Evolutionary conservation across 2,113 vertebrate species (phyloP), one percentile per base, ranked within the genome.

Genomic region (Physeter macrocephalus): DNA sequence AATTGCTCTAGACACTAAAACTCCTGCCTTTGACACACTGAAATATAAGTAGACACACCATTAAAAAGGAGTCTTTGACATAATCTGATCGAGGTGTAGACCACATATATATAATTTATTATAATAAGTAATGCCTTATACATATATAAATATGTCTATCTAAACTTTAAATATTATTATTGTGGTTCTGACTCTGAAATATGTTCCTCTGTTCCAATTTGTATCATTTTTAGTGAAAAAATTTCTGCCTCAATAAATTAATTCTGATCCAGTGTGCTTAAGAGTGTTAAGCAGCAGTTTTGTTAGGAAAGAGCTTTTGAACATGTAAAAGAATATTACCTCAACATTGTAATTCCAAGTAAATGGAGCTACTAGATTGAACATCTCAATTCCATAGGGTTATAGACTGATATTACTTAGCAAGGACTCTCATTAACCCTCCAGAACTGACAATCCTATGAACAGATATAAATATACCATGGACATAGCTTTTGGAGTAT

Each of bases 201-300:
- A 43, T 69, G 15, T 67, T 92, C 14, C 36, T 81, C 29, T 93
- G n/a, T 85, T 66, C 27, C 57, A 41, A 23, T 61, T 90, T 93
- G 83, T 90, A 43, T 71, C 2, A 62, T 88, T 96, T 95, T 92
- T 59, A 95, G 74, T 88, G 27, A 3, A 86, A 84, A 95, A 78
- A 72, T 75, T 17, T 62, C 67, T 86, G 66, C 25, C 57, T 64
- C 17, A 77, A 64, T 87, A 78, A 87, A 54, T 77, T 89, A 80
- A 52, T 59, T 21, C n/a, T 85, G 12, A 90, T 29, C 46, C 67
- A 46, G 13, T 36, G 5, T 64, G 3, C 8, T 62, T 64, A 69
- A 31, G 41, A 78, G 15, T 90, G 57, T 67, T 87, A 62, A 75
- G 29, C 6, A 87, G 20, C 31, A 41, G 27, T 69, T 93, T 95